Conservation (phyloP, 2,797 vertebrate genomes). For the Pitangus sulphuratus region DNA sequence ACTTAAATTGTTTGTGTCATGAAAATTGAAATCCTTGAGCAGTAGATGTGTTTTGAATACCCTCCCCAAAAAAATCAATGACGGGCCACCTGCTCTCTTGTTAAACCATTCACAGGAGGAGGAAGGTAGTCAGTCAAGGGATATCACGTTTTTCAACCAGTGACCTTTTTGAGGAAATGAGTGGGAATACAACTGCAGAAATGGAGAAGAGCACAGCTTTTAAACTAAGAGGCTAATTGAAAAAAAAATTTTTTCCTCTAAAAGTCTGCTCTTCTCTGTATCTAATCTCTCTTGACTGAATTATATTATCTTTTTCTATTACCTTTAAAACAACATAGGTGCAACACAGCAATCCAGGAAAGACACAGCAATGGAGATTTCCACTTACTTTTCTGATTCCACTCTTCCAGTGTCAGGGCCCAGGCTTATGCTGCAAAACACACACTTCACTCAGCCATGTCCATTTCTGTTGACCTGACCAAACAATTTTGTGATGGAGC, state of each 20-base stretch:
- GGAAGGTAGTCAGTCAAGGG: neutral
- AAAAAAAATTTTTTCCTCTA: neutral
- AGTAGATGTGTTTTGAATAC: neutral
- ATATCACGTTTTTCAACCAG: neutral
- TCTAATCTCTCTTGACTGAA: neutral
- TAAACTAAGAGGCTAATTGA: neutral
- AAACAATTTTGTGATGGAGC: neutral
- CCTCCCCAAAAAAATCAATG: neutral
- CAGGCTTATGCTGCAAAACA: neutral
- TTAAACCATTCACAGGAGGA: neutral
- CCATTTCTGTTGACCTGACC: neutral
- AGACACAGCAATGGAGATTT: neutral
- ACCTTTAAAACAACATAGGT: neutral
- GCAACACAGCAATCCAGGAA: neutral
- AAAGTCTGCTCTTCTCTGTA: neutral
- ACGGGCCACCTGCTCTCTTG: neutral
- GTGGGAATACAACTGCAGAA: neutral
- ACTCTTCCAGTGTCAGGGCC: neutral
- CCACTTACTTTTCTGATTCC: neutral
- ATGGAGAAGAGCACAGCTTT: neutral
- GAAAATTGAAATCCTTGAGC: neutral
- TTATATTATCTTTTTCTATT: neutral
- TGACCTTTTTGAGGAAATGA: neutral
- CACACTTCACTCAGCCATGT: accelerated
- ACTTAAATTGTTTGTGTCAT: neutral